Evolutionary conservation across 2,113 vertebrate species (phyloP).

Genomic region (Podarcis raffonei): DNA sequence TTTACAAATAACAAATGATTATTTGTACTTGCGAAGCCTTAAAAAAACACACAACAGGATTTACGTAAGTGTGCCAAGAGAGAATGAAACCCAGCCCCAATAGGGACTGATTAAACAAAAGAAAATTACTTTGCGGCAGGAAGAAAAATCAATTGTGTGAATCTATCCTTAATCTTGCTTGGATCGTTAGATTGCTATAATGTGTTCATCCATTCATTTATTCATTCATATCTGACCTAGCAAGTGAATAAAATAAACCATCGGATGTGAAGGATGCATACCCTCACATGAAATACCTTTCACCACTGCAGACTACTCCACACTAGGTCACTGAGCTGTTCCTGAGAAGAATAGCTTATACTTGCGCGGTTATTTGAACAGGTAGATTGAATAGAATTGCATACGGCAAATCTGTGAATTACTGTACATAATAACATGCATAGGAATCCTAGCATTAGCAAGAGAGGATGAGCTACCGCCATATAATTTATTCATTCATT

Average conservation of each 20-base stretch:
- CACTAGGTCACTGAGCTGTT: not conserved
- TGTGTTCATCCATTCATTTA: not conserved
- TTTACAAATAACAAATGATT: not conserved
- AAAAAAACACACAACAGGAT: not conserved
- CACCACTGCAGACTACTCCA: not conserved
- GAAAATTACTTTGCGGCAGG: not conserved
- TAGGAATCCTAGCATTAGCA: not conserved
- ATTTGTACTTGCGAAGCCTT: not conserved
- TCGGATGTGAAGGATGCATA: not conserved
- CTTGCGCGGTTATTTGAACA: not conserved
- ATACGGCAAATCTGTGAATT: not conserved
- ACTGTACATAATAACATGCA: not conserved
- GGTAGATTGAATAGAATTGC: not conserved
- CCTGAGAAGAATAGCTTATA: not conserved
- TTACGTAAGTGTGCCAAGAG: not conserved
- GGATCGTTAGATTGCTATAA: not conserved
- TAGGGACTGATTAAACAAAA: not conserved
- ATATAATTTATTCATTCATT: not conserved
- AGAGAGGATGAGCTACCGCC: not conserved
- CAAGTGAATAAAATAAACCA: not conserved
- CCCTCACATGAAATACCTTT: no score
- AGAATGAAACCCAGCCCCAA: not conserved
- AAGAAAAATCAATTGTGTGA: not conserved
- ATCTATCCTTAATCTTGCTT: slow-evolving; percentile 5
- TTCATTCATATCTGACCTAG: not conserved